A percentile compares a stretch with the other conserved stretches of the same genome.
These are phyloP conservation scores for Megaceryle alcyon DNA, from an alignment of 2,797 vertebrate species.

Conservation along the genomic window DNA sequence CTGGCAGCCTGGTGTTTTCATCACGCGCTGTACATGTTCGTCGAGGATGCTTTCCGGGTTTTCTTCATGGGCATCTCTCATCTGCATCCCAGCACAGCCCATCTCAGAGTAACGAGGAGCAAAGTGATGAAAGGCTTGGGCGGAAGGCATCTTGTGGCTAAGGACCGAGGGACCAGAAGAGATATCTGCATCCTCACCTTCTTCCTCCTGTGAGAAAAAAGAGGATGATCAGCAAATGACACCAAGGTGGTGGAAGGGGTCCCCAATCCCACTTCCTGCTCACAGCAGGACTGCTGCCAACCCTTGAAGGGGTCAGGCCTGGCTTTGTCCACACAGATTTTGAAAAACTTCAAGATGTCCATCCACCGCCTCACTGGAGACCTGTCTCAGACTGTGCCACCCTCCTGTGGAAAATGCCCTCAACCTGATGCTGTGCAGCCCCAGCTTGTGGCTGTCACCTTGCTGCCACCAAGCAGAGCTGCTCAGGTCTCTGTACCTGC, in stretches of 20 bases:
- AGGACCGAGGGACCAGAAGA: constrained; percentile 77
- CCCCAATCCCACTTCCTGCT: not conserved
- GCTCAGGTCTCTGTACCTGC: not conserved
- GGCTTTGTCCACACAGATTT: not conserved
- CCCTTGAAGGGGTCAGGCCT: not conserved
- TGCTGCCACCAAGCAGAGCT: not conserved
- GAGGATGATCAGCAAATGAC: not conserved
- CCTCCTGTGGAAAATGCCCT: not conserved
- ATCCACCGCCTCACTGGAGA: not conserved
- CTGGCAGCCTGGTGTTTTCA: constrained; percentile 95
- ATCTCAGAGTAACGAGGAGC: constrained; percentile 86
- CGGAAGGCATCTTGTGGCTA: constrained; percentile 86
- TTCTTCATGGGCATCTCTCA: constrained; percentile 92
- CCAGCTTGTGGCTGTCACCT: not conserved
- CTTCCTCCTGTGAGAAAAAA: constrained; percentile 86
- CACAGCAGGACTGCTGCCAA: not conserved
- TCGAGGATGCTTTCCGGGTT: constrained; percentile 98
- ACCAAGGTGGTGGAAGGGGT: not conserved
- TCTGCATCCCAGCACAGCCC: constrained; percentile 79
- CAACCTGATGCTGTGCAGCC: not conserved
- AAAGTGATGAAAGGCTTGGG: constrained; percentile 85
- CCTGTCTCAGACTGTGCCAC: not conserved
- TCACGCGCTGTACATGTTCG: constrained; percentile 95
- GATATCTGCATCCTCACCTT: constrained; percentile 87
- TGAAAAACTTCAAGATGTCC: not conserved